A percentile compares a stretch with the other conserved stretches of the same genome.
Conservation (phyloP, 1,140 invertebrate species). For the Lucilia sericata region DNA sequence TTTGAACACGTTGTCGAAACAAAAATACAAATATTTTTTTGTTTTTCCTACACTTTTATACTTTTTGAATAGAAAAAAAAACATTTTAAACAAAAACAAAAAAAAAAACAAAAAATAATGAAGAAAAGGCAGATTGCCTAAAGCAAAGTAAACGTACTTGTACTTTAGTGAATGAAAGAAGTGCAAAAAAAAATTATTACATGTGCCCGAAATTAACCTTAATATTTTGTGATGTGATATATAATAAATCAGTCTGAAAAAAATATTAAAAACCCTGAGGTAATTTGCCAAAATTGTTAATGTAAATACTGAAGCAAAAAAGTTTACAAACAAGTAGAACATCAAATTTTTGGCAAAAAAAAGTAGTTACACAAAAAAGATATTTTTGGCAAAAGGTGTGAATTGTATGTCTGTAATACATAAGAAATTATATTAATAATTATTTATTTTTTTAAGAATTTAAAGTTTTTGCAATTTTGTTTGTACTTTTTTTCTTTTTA, state of each 20-base stretch:
- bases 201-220: slow-evolving; percentile 25
- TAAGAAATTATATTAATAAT: not conserved
- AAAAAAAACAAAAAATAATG: too few species aligned
- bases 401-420: not conserved
- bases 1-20: not conserved
- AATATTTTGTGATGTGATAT: not conserved
- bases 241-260: not conserved
- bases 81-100: not conserved
- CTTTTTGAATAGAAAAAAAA: not conserved
- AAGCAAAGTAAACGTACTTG: too few species aligned
- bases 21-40: not conserved
- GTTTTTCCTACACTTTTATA: not conserved
- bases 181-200: slow-evolving; percentile 5
- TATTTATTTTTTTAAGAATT: not conserved
- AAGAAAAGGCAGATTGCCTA: too few species aligned
- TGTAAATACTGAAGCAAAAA: not conserved
- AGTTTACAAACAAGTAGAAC: not conserved
- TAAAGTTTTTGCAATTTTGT: not conserved
- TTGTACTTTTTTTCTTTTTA: not conserved
- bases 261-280: too few species aligned
- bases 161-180: too few species aligned
- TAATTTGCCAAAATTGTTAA: too few species aligned
- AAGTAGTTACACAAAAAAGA: too few species aligned
- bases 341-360: too few species aligned
- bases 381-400: not conserved